phyloP scores from a whole-genome alignment of 1,140 invertebrate species.

The Aphis craccivora region DNA sequence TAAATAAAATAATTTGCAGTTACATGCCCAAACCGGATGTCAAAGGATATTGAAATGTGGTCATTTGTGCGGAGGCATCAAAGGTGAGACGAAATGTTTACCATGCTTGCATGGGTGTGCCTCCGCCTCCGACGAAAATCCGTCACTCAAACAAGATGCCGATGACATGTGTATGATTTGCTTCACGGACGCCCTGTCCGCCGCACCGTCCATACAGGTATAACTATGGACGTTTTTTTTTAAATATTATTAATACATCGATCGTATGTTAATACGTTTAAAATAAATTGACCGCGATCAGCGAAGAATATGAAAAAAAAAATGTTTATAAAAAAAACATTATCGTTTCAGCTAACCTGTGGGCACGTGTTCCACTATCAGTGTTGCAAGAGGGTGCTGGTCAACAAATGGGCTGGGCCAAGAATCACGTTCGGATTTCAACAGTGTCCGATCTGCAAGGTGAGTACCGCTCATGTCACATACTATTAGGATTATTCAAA shows the following conservation, averaged over 20 bases:
- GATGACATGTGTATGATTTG: conserved; percentile 99
- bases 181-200: conserved; percentile 94
- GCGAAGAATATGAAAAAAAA: neutral
- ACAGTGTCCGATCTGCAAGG: conserved; percentile 96
- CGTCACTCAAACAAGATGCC: conserved; percentile 84
- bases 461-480: conserved; percentile 63
- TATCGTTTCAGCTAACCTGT: conserved; percentile 78
- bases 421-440: conserved; percentile 96
- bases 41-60: conserved; percentile 84
- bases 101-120: conserved; percentile 76
- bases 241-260: neutral
- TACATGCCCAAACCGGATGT: conserved; percentile 86
- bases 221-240: neutral
- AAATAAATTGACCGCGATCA: neutral
- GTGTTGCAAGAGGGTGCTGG: conserved; percentile 86
- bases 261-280: neutral
- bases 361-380: conserved; percentile 96
- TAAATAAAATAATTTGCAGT: conserved; percentile 68
- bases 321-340: neutral
- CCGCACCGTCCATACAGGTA: conserved; percentile 91
- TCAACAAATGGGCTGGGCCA: conserved; percentile 91
- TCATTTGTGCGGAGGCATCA: conserved; percentile 89
- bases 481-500: no score
- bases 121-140: conserved; percentile 60
- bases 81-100: conserved; percentile 75